phyloP scores from a whole-genome alignment of 2,113 vertebrate species.

The Lasiurus borealis region DNA sequence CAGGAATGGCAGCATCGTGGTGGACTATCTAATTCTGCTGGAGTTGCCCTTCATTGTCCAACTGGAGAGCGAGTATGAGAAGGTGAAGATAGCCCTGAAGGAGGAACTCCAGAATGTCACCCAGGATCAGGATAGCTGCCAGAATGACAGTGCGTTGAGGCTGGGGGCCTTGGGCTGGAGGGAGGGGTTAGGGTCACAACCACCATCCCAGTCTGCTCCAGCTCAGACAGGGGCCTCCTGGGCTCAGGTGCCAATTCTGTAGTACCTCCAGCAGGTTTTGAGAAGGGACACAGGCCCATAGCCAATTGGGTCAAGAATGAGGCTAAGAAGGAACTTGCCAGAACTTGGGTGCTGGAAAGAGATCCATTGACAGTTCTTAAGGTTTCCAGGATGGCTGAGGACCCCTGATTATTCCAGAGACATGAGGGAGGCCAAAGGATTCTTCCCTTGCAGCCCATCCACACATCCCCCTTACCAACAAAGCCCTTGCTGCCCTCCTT shows the following conservation, averaged over 20 bases:
- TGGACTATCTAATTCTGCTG: slow-evolving; percentile 67
- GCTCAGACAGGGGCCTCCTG: neutral
- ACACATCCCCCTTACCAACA: neutral
- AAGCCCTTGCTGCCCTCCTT: neutral
- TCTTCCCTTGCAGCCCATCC: neutral
- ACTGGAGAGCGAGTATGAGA: neutral
- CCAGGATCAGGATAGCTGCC: rapidly evolving
- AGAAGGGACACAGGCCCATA: neutral
- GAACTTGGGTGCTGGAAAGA: neutral
- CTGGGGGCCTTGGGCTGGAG: neutral
- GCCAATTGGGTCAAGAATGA: neutral
- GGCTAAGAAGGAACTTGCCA: neutral
- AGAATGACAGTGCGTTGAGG: neutral
- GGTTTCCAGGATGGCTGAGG: neutral
- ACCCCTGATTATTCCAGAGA: neutral
- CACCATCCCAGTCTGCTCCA: too few species aligned
- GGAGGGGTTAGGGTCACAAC: neutral
- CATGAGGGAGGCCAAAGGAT: neutral
- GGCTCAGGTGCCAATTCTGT: neutral
- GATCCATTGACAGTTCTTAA: neutral
- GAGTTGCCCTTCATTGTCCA: neutral
- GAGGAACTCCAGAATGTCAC: rapidly evolving
- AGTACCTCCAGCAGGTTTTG: neutral
- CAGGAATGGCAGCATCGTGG: slow-evolving; percentile 71
- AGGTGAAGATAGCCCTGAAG: rapidly evolving